Base-by-base conservation (phyloP, 2,797 vertebrate species). In the Megaceryle alcyon region DNA sequence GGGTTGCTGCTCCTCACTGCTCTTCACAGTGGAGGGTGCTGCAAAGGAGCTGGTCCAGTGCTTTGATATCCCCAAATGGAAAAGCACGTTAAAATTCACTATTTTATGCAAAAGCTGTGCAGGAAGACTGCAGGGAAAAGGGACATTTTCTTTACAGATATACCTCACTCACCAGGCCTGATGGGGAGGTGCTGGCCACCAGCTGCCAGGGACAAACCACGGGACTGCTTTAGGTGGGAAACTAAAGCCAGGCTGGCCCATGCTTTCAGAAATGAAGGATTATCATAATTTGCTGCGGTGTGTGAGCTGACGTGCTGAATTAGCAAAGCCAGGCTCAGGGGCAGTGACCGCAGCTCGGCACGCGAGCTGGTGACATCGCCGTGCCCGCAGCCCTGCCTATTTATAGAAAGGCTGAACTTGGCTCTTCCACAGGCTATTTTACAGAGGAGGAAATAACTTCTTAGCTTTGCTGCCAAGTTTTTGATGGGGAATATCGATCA, bases 341-440 rank as follows among this genome's bases (percentile, higher is more conserved):
- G 28, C 19, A 65, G 44, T 3, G 12, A 49, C 46, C 8, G 18
- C 23, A 14, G 37, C 60, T 64, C 25, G 29, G 39, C 25, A 23
- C 6, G 1, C 0, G 3, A 60, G 39, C 29, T 2, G 3, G 29
- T n/a, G 48, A 25, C 66, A 37, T 12, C 2, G 0, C 29, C 2
- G 3, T 14, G 77, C 18, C 43, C 12, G 33, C 0, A 1, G 51
- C 59, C 14, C 1, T 48, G 29, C 15, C 23, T 82, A 35, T 82
- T 82, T 60, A 60, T 46, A 37, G 60, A n/a, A 64, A 87, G 31
- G 66, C 31, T 48, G 37, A 84, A 68, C 12, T 56, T 22, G 69
- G 75, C 76, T 82, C 28, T 66, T 37, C 53, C 4, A 0, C 0
- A 1, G n/a, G 37, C 29, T 4, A 21, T 68, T 65, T 11, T 59